Evolutionary conservation across 2,113 vertebrate genomes (phyloP).

Genomic region (Regulus satrapa): DNA sequence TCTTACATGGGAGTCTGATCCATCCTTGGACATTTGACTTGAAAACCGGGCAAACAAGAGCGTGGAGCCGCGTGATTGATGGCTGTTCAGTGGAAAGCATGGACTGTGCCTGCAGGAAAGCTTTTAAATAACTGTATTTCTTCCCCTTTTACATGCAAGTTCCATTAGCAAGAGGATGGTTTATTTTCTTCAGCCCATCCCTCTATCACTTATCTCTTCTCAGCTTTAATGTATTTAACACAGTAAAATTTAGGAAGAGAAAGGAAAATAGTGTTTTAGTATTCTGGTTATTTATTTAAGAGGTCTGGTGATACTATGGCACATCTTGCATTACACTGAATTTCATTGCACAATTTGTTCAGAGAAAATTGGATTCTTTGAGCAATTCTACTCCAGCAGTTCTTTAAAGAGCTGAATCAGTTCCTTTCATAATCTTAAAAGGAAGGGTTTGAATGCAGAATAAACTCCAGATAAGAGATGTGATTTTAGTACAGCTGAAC

Average conservation of each 20-base stretch:
- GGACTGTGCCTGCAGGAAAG: not conserved
- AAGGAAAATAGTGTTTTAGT: not conserved
- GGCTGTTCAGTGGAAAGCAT: not conserved
- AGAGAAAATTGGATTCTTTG: conserved; percentile 7
- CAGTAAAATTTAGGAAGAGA: not conserved
- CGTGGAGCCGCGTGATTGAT: not conserved
- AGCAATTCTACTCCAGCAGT: not conserved
- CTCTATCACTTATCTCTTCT: not conserved
- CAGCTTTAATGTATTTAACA: not conserved
- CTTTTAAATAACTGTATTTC: not conserved
- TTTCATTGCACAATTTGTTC: not conserved
- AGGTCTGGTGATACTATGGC: not conserved
- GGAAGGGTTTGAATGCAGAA: not conserved
- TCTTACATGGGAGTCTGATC: not conserved
- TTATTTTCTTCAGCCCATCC: not conserved
- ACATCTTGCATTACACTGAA: not conserved
- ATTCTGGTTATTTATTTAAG: not conserved
- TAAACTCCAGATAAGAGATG: not conserved
- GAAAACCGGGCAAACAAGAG: not conserved
- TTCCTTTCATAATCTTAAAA: not conserved
- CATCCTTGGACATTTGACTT: not conserved
- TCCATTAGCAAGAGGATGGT: not conserved
- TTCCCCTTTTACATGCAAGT: not conserved
- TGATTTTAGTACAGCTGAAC: not conserved
- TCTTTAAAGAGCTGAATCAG: not conserved